Percentiles rank a stretch among this genome's conserved stretches.
These are phyloP conservation scores for Eleutherodactylus coqui DNA, from an alignment of 2,797 vertebrate species.

Conservation along the genomic window DNA sequence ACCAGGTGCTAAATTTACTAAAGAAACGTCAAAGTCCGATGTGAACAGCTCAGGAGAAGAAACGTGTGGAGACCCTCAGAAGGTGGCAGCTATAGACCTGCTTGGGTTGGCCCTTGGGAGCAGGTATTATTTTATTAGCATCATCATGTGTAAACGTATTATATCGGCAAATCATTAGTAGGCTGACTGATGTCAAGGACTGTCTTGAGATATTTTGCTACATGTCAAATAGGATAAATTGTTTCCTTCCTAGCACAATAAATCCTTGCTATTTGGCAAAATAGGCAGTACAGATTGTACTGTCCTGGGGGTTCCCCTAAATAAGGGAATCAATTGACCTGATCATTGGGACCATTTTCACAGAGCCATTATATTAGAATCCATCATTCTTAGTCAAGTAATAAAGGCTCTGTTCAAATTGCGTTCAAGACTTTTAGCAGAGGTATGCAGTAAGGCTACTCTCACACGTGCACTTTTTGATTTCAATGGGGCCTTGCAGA, in stretches of 20 bases:
- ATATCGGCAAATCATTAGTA: background rate
- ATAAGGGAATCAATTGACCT: background rate
- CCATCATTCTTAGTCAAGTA: background rate
- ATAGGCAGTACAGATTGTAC: background rate
- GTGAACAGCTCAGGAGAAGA: conserved; percentile 74
- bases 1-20: conserved; percentile 81
- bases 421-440: too few relatives aligned
- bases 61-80: conserved; percentile 69
- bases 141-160: background rate
- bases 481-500: too few relatives aligned
- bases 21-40: conserved; percentile 79
- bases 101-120: conserved; percentile 67
- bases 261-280: background rate
- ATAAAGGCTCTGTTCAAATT: background rate
- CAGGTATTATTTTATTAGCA: conserved; percentile 15
- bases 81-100: conserved; percentile 68
- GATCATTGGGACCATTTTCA: background rate
- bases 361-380: background rate
- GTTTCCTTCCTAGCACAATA: background rate
- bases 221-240: background rate
- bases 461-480: too few relatives aligned
- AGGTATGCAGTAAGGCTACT: too few relatives aligned
- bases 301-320: background rate
- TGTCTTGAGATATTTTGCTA: background rate
- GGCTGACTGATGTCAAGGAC: background rate